Evolutionary conservation across 1,140 invertebrate genomes (phyloP), one percentile per base, ranked within the genome.

Genomic region (Temnothorax longispinosus): DNA sequence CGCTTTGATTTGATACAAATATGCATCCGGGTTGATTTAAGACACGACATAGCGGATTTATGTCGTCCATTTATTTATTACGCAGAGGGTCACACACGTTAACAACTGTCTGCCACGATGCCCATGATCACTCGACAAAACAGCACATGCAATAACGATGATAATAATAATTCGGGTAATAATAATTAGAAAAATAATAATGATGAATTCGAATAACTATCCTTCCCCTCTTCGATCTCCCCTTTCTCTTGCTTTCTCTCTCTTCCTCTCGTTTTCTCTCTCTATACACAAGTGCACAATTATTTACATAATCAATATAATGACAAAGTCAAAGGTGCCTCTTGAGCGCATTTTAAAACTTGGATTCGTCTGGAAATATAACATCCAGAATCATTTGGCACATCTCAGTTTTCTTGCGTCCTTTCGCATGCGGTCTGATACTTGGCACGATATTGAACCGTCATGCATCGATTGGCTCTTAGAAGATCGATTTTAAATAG

Each of bases 251-350:
- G 10, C 10, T 94, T 93, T 95, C 18, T 41, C n/a, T 67, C 77
- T 64, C 75, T 77, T 21, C 11, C 76, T 74, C 67, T 92, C 89
- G 91, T 91, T 89, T 27, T 27, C 27, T 94, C 94, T 95, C 41
- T 41, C 64, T 67, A 69, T 50, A 95, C 95, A 95, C 94, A 95
- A 95, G 94, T 95, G 93, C 93, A 95, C 93, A 95, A 94, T 93
- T 95, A 95, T 95, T 95, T 95, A 95, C 94, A 95, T 92, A 93
- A 93, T 93, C 91, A 94, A 69, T 95, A 93, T 91, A 94, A 94
- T 88, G 85, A 90, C 92, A 93, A 89, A 93, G 89, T 89, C 90
- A 92, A 92, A 85, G 87, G 93, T 94, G 93, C 92, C 93, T 92
- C 92, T 91, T 93, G 93, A 94, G 94, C 94, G 91, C 92, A 88